Evolutionary conservation across 2,113 vertebrate genomes (phyloP).

Genomic region (Electrona antarctica): DNA sequence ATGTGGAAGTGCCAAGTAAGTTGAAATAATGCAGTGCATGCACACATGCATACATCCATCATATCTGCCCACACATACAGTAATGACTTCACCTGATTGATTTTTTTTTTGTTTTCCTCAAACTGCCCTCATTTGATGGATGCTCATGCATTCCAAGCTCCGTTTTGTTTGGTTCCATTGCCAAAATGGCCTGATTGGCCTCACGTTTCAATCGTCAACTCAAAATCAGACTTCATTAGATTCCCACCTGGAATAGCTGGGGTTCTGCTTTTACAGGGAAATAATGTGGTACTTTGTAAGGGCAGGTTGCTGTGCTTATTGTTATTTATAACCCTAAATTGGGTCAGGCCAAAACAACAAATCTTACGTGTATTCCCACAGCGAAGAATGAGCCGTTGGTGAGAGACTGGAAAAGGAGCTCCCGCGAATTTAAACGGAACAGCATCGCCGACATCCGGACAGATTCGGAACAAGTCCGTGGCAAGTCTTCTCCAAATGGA

Average conservation of each 20-base stretch:
- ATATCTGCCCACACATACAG: not conserved
- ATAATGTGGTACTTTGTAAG: conserved; percentile 36
- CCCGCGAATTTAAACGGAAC: conserved; percentile 60
- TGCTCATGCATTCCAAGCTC: not conserved
- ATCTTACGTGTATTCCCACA: conserved; percentile 71
- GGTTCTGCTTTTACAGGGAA: conserved; percentile 42
- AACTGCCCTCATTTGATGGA: conserved; percentile 4
- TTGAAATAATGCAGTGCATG: not conserved
- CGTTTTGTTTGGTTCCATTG: not conserved
- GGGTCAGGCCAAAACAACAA: conserved; percentile 73
- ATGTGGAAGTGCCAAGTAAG: conserved; percentile 87
- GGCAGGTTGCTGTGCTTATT: conserved; percentile 60
- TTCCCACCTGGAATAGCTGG: conserved; percentile 45
- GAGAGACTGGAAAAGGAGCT: conserved; percentile 69
- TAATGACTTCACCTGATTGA: not conserved
- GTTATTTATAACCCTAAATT: conserved; percentile 76
- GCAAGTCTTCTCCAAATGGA: conserved; percentile 47
- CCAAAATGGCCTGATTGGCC: not conserved
- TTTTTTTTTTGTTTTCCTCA: not conserved
- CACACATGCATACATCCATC: not conserved
- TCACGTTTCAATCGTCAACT: conserved; percentile 8
- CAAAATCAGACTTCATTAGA: not conserved
- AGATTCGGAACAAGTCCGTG: conserved; percentile 30
- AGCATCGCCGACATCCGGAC: conserved; percentile 58
- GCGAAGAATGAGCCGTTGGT: conserved; percentile 58